Evolutionary conservation across 2,888 invertebrate genomes (phyloP), one percentile per base, ranked within the genome.

Genomic region (Antheraea assamensis): DNA sequence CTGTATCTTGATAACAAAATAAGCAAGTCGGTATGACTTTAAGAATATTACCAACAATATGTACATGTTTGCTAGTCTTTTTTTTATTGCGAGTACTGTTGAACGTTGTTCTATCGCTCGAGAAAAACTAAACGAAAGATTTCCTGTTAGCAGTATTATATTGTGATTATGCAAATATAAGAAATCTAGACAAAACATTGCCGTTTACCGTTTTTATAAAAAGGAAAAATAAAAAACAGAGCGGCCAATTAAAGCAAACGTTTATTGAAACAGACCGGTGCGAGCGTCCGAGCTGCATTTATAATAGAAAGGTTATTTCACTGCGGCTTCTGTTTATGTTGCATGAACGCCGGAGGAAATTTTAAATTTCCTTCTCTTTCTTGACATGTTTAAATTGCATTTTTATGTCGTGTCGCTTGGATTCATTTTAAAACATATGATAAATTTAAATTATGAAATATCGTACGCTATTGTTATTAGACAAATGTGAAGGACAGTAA

Each of bases 361-460:
- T 78, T 80, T 75, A 75, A 78, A 79, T 80, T 75, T 77, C 74
- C 75, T 74, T 68, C 72, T 73, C 72, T 58, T 42, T 21, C 66
- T 17, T 75, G 81, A 79, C 79, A 77, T 79, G 78, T 76, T 76
- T 78, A 78, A 80, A 81, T 78, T 80, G 78, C 78, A 77, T 80
- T 81, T 79, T 79, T 79, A 78, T 78, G 74, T 77, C 72, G 74
- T 70, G 64, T 70, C 70, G 70, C 49, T 58, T 52, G 42, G 61
- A 66, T 64, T 73, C 49, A 71, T 74, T 73, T 71, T 64, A 27
- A 15, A 64, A 27, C 27, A 30, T 5, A 30, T 30, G 27, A 1
- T 30, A 30, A 17, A 64, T 64, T 64, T 64, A 30, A 30, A 64
- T 3, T 64, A 17, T 0, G 15, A 64, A 30, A 64, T 30, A 27